Evolutionary conservation across 2,113 vertebrate species (phyloP).

Genomic region (Chionodraco myersi): DNA sequence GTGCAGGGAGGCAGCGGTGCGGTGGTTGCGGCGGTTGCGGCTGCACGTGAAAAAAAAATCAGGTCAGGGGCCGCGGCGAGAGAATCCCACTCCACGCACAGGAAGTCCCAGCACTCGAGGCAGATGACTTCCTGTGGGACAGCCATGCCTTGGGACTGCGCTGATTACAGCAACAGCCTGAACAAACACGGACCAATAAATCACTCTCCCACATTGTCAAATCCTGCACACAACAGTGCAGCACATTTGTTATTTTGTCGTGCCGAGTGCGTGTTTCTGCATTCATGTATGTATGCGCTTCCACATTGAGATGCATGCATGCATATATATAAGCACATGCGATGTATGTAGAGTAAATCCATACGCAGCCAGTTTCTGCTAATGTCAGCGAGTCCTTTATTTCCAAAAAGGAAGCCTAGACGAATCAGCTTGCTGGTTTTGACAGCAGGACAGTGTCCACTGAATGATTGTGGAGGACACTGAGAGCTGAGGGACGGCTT

Average conservation of each 20-base stretch:
- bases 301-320: neutral
- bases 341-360: constrained; percentile 5
- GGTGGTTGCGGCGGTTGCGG: constrained; percentile 1
- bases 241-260: constrained; percentile 80
- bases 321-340: constrained; percentile 55
- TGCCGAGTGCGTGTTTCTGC: constrained; percentile 38
- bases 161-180: constrained; percentile 77
- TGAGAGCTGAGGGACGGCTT: constrained; percentile 51
- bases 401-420: constrained; percentile 32
- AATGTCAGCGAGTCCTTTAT: constrained; percentile 23
- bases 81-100: constrained; percentile 53
- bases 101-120: constrained; percentile 66
- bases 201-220: constrained; percentile 77
- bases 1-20: constrained; percentile 9
- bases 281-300: constrained; percentile 3
- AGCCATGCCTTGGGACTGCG: constrained; percentile 59
- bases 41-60: constrained; percentile 55
- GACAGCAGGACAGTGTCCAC: constrained; percentile 42
- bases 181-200: constrained; percentile 77
- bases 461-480: constrained; percentile 60
- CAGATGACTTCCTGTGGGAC: constrained; percentile 77
- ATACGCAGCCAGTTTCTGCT: constrained; percentile 14
- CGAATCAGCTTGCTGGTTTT: constrained; percentile 27
- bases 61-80: constrained; percentile 58
- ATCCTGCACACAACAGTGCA: constrained; percentile 68